Conservation (phyloP, 2,113 vertebrate species). For the Menidia beryllina region DNA sequence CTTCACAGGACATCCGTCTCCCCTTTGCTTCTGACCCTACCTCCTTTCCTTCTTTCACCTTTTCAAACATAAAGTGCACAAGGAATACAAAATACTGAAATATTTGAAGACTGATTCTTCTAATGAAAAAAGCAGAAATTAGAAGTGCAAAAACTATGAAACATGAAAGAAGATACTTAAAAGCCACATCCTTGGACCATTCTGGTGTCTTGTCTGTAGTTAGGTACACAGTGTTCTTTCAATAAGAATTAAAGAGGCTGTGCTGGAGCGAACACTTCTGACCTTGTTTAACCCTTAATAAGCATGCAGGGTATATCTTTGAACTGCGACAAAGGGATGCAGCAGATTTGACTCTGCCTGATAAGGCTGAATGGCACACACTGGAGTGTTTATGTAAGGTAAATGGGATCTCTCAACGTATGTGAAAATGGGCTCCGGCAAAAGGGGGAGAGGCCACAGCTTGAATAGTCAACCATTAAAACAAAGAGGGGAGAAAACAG, state of each 20-base stretch:
- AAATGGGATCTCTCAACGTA: constrained; percentile 22
- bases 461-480: constrained; percentile 43
- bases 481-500: neutral
- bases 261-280: constrained; percentile 51
- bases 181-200: constrained; percentile 15
- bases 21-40: constrained; percentile 18
- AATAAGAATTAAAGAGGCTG: constrained; percentile 39
- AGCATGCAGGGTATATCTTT: constrained; percentile 61
- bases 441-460: constrained; percentile 34
- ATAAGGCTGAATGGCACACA: constrained; percentile 35
- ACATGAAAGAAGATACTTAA: constrained; percentile 21
- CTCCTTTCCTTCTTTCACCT: constrained; percentile 10
- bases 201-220: constrained; percentile 30
- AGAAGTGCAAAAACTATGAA: constrained; percentile 19
- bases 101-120: constrained; percentile 26
- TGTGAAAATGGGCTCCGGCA: constrained; percentile 22
- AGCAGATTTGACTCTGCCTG: constrained; percentile 34
- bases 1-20: constrained; percentile 36
- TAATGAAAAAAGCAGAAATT: constrained; percentile 2
- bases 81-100: constrained; percentile 27
- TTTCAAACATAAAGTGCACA: constrained; percentile 18
- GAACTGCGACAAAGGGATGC: constrained; percentile 70
- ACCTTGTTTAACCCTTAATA: constrained; percentile 75
- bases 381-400: constrained; percentile 27
- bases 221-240: constrained; percentile 63